These are phyloP conservation scores for Escarpia spicata DNA, from an alignment of 2,888 invertebrate species.

Conservation along the genomic window DNA sequence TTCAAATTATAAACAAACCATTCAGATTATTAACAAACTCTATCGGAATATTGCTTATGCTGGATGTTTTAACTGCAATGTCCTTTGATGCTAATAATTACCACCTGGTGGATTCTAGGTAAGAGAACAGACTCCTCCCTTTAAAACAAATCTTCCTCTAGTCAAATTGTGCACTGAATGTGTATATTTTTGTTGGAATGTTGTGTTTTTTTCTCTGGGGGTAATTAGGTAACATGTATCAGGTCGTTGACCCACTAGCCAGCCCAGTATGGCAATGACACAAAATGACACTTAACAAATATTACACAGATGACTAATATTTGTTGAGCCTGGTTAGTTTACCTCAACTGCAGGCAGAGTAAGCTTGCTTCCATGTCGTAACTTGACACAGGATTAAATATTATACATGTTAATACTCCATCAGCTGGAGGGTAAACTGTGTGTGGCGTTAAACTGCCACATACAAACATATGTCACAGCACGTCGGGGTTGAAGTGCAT, in stretches of 20 bases:
- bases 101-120: no score
- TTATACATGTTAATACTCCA: neutral
- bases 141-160: neutral
- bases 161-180: neutral
- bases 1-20: no score
- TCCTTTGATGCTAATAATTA: no score
- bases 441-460: neutral
- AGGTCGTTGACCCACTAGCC: neutral
- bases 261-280: neutral
- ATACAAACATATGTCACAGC: neutral
- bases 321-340: neutral
- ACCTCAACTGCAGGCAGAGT: neutral
- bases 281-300: neutral
- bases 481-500: neutral
- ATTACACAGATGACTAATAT: constrained; percentile 12
- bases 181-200: neutral
- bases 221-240: neutral
- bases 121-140: neutral
- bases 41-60: no score
- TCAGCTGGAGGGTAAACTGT: neutral
- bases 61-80: no score
- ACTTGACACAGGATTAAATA: neutral
- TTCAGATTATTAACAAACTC: no score
- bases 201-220: neutral
- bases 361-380: neutral